Percentiles rank a stretch among this genome's conserved stretches.
Conservation (phyloP, 1,140 invertebrate species). For the Steinernema feltiae region DNA sequence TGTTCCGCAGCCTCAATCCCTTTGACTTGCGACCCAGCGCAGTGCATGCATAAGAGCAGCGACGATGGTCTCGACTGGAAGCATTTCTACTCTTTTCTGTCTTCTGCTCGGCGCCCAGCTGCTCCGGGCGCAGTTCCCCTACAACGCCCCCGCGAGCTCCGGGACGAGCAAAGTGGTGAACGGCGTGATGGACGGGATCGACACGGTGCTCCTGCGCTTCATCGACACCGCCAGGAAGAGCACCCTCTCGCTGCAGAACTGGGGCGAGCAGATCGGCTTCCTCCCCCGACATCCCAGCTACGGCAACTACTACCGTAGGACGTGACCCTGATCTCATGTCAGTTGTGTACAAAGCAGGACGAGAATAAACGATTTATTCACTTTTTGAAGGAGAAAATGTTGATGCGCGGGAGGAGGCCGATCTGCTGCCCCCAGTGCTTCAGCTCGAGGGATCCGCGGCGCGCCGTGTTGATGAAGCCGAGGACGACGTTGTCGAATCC, state of each 20-base stretch:
- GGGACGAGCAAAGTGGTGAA: conserved; percentile 3
- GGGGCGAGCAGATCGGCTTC: conserved; percentile 13
- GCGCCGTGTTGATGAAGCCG: neutral
- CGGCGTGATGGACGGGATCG: conserved; percentile 5
- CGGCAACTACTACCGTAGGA: neutral
- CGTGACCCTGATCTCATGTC: neutral
- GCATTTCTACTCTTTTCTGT: neutral
- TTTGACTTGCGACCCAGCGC: neutral
- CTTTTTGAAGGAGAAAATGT: neutral
- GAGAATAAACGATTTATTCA: neutral
- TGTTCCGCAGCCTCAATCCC: neutral
- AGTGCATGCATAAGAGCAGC: neutral
- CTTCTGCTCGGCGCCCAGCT: neutral
- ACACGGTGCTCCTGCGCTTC: neutral
- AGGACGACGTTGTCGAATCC: neutral
- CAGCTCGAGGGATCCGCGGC: neutral
- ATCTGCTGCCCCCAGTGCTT: conserved; percentile 2
- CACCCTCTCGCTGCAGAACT: neutral
- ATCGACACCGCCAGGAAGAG: neutral
- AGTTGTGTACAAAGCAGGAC: neutral
- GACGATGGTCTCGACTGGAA: neutral
- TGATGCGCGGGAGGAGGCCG: neutral
- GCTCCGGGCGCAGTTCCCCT: neutral
- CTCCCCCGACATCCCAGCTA: neutral
- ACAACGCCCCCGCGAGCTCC: neutral